phyloP scores from a whole-genome alignment of 2,888 invertebrate genomes.

The Drosophila parthenogenetica region DNA sequence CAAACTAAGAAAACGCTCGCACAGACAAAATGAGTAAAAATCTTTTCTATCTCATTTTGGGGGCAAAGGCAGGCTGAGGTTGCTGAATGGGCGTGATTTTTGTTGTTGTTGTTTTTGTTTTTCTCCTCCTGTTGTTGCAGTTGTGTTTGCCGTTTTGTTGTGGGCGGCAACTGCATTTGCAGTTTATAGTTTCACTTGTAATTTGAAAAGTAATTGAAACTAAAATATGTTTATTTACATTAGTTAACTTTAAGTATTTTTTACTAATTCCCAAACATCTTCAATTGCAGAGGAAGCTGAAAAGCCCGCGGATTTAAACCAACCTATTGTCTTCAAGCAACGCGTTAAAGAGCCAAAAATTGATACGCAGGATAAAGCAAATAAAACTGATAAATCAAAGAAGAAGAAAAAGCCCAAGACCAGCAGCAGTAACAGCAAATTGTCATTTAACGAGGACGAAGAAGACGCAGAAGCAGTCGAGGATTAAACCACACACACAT shows the following conservation, averaged over 20 bases:
- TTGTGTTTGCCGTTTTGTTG: conserved; percentile 21
- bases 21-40: conserved; percentile 46
- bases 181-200: conserved; percentile 17
- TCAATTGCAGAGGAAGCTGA: conserved; percentile 86
- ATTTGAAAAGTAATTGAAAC: not conserved
- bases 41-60: conserved; percentile 49
- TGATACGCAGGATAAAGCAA: conserved; percentile 27
- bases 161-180: conserved; percentile 15
- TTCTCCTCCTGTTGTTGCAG: conserved; percentile 20
- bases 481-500: conserved; percentile 42
- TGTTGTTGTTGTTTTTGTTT: conserved; percentile 21
- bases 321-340: conserved; percentile 87
- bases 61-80: conserved; percentile 13
- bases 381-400: conserved; percentile 26
- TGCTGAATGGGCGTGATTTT: conserved; percentile 13
- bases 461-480: conserved; percentile 81
- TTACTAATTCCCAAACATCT: conserved; percentile 22
- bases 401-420: conserved; percentile 75
- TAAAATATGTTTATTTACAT: not conserved
- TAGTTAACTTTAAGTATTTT: not conserved
- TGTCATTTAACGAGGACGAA: conserved; percentile 86
- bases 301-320: conserved; percentile 87
- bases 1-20: conserved; percentile 56
- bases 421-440: conserved; percentile 67
- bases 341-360: conserved; percentile 61